phyloP scores from a whole-genome alignment of 2,888 invertebrate genomes.

The Tenodera sinensis region DNA sequence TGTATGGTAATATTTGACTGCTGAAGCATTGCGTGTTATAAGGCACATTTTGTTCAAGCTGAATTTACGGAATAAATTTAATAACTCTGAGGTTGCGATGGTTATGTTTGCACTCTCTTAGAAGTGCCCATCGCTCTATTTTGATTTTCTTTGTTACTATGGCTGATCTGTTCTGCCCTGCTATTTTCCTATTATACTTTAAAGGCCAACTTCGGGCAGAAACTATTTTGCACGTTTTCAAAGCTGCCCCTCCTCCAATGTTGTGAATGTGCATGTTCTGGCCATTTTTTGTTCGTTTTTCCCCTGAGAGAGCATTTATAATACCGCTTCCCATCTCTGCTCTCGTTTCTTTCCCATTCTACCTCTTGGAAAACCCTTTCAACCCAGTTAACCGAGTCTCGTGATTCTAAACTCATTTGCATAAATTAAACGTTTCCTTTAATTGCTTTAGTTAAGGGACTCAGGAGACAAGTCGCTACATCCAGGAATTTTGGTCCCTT shows the following conservation, averaged over 20 bases:
- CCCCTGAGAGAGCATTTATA: too few species aligned
- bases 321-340: too few species aligned
- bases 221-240: neutral
- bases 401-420: conserved; percentile 33
- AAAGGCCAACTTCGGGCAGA: neutral
- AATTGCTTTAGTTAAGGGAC: conserved; percentile 31
- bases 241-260: neutral
- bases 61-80: too few species aligned
- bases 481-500: neutral
- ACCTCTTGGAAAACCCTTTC: conserved; percentile 8
- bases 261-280: neutral
- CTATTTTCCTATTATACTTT: too few species aligned
- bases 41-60: too few species aligned
- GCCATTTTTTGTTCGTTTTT: neutral
- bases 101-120: too few species aligned
- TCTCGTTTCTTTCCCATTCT: neutral
- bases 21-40: too few species aligned
- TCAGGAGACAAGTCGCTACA: conserved; percentile 12
- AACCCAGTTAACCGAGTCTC: conserved; percentile 27
- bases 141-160: too few species aligned
- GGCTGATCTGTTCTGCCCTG: too few species aligned
- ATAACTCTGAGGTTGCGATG: too few species aligned
- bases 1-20: too few species aligned
- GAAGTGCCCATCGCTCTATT: too few species aligned
- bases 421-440: conserved; percentile 35